Evolutionary conservation across 2,797 vertebrate species (phyloP).

Genomic region (Picus viridis): DNA sequence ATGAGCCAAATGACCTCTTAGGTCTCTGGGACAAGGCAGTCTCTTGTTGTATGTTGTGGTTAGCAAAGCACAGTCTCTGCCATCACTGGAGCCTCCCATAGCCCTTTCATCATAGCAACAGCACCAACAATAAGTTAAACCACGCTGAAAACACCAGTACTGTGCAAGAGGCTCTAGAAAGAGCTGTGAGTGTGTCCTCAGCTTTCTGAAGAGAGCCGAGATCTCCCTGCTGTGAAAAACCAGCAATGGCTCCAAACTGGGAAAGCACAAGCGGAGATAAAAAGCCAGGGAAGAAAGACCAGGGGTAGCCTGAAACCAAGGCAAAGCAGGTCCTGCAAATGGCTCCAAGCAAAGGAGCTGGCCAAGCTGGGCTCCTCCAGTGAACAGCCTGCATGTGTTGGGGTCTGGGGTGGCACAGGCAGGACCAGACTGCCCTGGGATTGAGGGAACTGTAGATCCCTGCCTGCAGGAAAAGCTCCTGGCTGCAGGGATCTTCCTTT

Average conservation of each 20-base stretch:
- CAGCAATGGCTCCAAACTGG: neutral
- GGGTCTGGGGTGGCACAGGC: neutral
- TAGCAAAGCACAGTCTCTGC: neutral
- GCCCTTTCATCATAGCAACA: neutral
- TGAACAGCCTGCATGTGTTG: neutral
- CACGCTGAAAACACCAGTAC: neutral
- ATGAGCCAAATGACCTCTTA: fast-evolving
- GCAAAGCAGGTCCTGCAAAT: neutral
- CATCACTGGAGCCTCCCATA: neutral
- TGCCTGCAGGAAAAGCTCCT: neutral
- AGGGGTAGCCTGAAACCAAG: neutral
- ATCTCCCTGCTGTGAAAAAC: neutral
- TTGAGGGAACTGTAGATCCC: neutral
- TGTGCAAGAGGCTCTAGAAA: neutral
- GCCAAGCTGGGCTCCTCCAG: neutral
- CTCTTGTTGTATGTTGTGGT: neutral
- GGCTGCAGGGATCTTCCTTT: neutral
- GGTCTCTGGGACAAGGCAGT: neutral
- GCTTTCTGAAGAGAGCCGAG: neutral
- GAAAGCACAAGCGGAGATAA: neutral
- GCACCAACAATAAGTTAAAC: neutral
- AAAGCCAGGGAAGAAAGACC: neutral
- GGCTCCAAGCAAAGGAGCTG: neutral
- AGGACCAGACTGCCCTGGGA: neutral
- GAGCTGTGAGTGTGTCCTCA: fast-evolving